Evolutionary conservation across 2,797 vertebrate species (phyloP), one percentile per base, ranked within the genome.

Genomic region (Propithecus perrieri): DNA sequence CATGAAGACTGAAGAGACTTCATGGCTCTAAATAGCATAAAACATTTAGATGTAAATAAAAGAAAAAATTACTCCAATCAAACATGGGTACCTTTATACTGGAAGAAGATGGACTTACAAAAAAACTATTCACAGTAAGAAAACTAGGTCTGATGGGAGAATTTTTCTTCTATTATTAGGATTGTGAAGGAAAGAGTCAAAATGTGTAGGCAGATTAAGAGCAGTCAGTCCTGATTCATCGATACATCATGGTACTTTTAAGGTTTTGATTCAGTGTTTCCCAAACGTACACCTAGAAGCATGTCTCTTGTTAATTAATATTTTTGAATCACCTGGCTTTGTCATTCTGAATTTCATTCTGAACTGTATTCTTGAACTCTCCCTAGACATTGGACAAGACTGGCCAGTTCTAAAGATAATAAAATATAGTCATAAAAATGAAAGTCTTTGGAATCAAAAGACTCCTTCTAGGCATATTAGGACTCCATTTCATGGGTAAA

Each of bases 211-310:
- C 41, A 57, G 2, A 20, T 22, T 50, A 4, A 38, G 15, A 35
- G 17, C 26, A 38, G 35, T 55, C 43, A 28, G 53, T 61, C 55
- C 63, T 63, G 11, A 75, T 20, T 35, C 83, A 7, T n/a, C 9
- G 33, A 24, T 26, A 61, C 1, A 9, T 14, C 48, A 9, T 0
- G 2, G n/a, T 30, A 15, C 1, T 38, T 59, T 69, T 5, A 69
- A 69, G 41, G 50, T 22, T 80, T 33, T 72, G 38, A 14, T 18
- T 3, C 41, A 28, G 35, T 41, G 18, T 41, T 86, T 78, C 35
- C 18, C 33, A 26, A 63, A 14, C 15, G 41, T 28, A n/a, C 18
- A 72, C 43, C 33, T 50, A 17, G 8, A 91, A 71, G 65, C 24
- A 24, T 5, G 3, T 28, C 57, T 17, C 10, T 17, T 30, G 15